Evolutionary conservation across 2,888 invertebrate genomes (phyloP), one percentile per base, ranked within the genome.

Genomic region (Amblyjoppa proteus): DNA sequence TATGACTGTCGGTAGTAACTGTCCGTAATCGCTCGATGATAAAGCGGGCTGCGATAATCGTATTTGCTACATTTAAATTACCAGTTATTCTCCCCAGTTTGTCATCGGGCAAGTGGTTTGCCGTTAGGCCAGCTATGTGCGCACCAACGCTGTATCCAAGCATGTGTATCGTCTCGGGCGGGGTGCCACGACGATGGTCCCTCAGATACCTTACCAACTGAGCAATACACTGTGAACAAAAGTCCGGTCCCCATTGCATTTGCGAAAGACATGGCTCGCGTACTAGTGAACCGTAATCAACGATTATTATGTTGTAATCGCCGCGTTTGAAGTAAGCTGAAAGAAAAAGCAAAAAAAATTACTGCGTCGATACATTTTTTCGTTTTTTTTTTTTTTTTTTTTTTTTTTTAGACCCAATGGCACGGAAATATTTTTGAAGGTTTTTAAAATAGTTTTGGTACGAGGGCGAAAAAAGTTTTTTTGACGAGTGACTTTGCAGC

Each of bases 141-240:
- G 98, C 97, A 0, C 98, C 98, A 34, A 98, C 97, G 92, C 97
- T 97, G 94, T 98, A 98, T 0, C 98, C 98, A 81, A 98, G 96
- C 1, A 98, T 95, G 93, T 98, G 98, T 51, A 98, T 93, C 83
- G 96, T 95, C 91, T 97, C 97, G 0, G 97, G 97, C 41, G 95
- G 95, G 0, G 97, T 96, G 0, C 97, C 96, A 88, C 97, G 96
- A 0, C 97, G 97, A 94, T 98, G 97, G 81, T 96, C 95, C 81
- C 96, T 96, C 87, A 98, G 93, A 91, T 97, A 98, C 91, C 96
- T 96, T 68, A 98, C 96, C 90, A 98, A 94, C 92, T 98, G 98
- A 6, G 97, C 96, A 89, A 98, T 97, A 93, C 98, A 98, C 90
- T 97, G 95, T 80, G 94, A 93, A 90, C 94, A 93, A 90, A 95